Base-by-base conservation (phyloP, 1,140 invertebrate species). In the Drosophila insularis region DNA sequence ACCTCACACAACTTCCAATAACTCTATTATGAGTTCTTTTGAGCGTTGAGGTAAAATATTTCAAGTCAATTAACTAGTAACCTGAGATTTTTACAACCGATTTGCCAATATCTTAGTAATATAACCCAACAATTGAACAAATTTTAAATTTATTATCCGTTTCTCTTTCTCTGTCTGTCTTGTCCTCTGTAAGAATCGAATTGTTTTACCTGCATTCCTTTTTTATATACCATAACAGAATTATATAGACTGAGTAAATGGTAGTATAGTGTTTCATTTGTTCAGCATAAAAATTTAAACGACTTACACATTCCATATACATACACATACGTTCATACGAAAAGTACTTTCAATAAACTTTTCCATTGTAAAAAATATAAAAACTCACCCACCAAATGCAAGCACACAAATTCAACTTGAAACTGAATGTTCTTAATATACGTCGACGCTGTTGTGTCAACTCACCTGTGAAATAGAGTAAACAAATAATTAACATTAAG, bases 401-500 rank as follows among this genome's bases (percentile, higher is more conserved):
- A 50, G 43, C 43, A 50, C 43, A 21, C 43, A 50, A 21, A 50
- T 11, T 50, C 17, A 50, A 50, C 17, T 50, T 50, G 2, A 19
- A 50, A 21, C 19, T 50, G 8, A 50, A 50, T 11, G 17, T 43
- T 10, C 4, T 50, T 27, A 2, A 54, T 60, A 39, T 62, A 19
- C 46, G 35, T 65, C 14, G 17, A 2, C 10, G 35, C 3, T 4
- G 35, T 35, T 35, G 32, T 35, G 14, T 46, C 17, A 65, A 77
- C 74, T 77, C 74, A 77, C 74, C 74, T 77, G 74, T 27, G 43
- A 77, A 77, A 63, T 37, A 66, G 39, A 58, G 46, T 68, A 7
- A 60, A 64, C 13, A 55, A 59, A 27, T 63, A 63, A 54, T 62
- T 63, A 72, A 19, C 39, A 63, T 23, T 27, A 64, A 64, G 63